A percentile compares a stretch with the other conserved stretches of the same genome.
These are phyloP conservation scores for Coenonympha glycerion DNA, from an alignment of 2,888 invertebrate species.

Conservation along the genomic window DNA sequence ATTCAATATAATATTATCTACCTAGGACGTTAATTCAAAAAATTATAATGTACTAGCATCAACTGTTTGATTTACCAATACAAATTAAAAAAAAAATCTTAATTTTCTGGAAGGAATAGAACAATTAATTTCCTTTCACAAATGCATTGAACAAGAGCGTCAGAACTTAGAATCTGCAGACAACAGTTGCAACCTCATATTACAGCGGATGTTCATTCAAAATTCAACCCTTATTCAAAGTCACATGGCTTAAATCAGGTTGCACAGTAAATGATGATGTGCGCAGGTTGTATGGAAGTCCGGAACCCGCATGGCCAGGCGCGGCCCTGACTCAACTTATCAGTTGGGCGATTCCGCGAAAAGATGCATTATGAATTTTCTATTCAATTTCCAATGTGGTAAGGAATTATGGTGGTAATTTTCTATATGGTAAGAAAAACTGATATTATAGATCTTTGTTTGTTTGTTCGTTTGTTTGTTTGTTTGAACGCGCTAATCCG, in stretches of 20 bases:
- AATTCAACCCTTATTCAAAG: neutral
- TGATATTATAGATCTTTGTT: too few species aligned
- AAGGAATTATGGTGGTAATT: too few species aligned
- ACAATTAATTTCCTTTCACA: neutral
- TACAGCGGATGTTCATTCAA: neutral
- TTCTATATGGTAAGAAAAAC: too few species aligned
- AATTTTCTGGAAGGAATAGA: neutral
- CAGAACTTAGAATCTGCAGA: too few species aligned
- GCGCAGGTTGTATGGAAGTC: conserved; percentile 38
- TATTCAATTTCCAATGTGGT: neutral
- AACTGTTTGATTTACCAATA: too few species aligned
- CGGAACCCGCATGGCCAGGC: conserved; percentile 57
- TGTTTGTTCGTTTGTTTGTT: too few species aligned
- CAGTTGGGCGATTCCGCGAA: conserved; percentile 34
- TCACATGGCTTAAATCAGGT: neutral
- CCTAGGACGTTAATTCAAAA: neutral
- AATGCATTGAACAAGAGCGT: too few species aligned
- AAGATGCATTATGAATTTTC: neutral
- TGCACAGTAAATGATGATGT: conserved; percentile 1
- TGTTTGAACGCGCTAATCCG: too few species aligned
- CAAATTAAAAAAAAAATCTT: too few species aligned
- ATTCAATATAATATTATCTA: too few species aligned
- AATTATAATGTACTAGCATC: too few species aligned
- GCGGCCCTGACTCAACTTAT: conserved; percentile 54
- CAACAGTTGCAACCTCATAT: conserved; percentile 15